Base-by-base conservation (phyloP, 2,113 vertebrate species). In the Peromyscus leucopus region DNA sequence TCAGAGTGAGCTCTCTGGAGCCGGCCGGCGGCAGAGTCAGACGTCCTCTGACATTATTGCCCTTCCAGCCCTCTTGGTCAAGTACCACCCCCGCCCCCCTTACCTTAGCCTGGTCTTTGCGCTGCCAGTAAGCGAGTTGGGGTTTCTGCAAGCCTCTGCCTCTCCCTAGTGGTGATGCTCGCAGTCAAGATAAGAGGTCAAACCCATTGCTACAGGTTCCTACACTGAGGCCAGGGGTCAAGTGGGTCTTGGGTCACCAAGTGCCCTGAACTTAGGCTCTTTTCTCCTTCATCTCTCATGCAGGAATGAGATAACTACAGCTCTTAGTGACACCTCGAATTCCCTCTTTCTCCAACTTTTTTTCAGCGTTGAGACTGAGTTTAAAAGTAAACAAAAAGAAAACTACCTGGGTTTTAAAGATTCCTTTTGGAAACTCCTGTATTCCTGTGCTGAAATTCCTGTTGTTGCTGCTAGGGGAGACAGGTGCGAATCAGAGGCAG, bases 181-280 rank as follows among this genome's bases (percentile, higher is more conserved):
- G 46, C 61, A 83, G 84, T 16, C 7, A 42, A 89, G 75, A 39
- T 55, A 96, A 65, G 46, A 92, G 82, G 61, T 89, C 96, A 89
- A 83, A 83, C 96, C 98, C 97, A 97, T 98, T 98, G 85, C 96
- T 96, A 94, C 96, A 96, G 97, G 96, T 95, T 94, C 76, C 74
- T 83, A 94, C 97, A 93, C 96, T 96, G 98, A 97, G 98, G 72
- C 94, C 86, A 21, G 80, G 17, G 22, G 12, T 93, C 96, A 46
- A 75, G 79, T 26, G 59, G 21, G n/a, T 85, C 19, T 13, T 31
- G 59, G 19, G n/a, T 33, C 1, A 36, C 39, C 13, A 2, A 13
- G 26, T 16, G 26, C 42, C 36, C n/a, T 22, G 61, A 89, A 22
- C 9, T 57, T 57, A 39, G 26, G 1, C 11, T 28, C 71, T 36